These are phyloP conservation scores for Camponotus floridanus DNA, from an alignment of 1,140 invertebrate genomes.

Conservation along the genomic window DNA sequence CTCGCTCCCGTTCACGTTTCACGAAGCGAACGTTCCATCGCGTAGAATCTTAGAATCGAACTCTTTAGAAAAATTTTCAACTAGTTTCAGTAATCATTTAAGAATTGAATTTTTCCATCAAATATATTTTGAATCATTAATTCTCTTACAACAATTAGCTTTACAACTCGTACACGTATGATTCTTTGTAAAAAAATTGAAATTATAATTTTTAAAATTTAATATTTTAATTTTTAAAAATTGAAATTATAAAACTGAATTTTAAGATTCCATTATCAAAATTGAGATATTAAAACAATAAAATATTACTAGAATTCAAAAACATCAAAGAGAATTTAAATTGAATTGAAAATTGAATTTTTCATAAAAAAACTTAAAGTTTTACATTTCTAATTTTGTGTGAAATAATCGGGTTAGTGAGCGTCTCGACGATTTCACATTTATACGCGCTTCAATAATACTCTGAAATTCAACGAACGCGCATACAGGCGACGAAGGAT, in stretches of 20 bases:
- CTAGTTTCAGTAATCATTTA: background rate
- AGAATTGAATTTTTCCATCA: background rate
- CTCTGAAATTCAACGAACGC: background rate
- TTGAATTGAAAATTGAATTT: background rate
- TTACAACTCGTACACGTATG: background rate
- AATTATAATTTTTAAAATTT: background rate
- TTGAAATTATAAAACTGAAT: background rate
- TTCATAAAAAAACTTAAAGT: background rate
- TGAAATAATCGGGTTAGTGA: background rate
- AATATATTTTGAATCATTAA: background rate
- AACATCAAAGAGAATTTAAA: too few species aligned
- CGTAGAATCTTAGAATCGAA: conserved; percentile 1
- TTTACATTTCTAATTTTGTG: background rate
- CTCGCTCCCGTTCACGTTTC: conserved; percentile 76
- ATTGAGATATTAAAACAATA: background rate
- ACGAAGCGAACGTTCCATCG: conserved; percentile 51
- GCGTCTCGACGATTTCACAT: background rate
- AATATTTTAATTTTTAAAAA: too few species aligned
- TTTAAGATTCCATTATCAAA: background rate
- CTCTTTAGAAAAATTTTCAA: background rate
- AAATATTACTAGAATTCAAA: background rate
- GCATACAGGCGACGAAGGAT: background rate
- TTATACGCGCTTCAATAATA: conserved; percentile 39
- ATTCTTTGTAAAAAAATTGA: background rate
- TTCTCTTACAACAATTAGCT: background rate